These are phyloP conservation scores for Apus apus DNA, from an alignment of 2,113 vertebrate species.

Conservation along the genomic window DNA sequence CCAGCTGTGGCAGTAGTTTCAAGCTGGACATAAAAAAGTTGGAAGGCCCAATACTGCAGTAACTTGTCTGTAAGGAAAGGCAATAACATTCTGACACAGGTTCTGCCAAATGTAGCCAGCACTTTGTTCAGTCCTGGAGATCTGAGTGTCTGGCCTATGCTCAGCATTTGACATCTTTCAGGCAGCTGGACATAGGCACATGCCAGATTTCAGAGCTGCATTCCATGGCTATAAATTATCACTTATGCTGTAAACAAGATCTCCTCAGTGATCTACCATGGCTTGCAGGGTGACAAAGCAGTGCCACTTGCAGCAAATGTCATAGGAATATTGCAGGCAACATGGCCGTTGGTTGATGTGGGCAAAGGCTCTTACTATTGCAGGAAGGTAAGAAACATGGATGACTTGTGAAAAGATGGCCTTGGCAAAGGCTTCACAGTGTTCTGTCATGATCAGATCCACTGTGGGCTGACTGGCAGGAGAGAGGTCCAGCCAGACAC, in stretches of 20 bases:
- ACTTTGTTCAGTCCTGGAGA: neutral
- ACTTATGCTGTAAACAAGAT: neutral
- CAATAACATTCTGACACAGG: fast-evolving
- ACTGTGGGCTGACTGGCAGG: neutral
- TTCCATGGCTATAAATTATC: neutral
- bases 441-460: neutral
- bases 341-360: neutral
- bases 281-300: neutral
- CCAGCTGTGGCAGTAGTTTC: neutral
- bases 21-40: neutral
- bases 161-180: neutral
- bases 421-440: neutral
- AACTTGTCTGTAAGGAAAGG: neutral
- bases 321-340: neutral
- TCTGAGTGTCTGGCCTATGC: neutral
- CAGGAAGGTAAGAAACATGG: neutral
- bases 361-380: neutral
- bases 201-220: neutral
- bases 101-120: neutral
- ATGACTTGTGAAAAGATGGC: neutral
- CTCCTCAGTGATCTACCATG: neutral
- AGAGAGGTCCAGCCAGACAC: neutral
- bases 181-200: neutral
- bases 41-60: neutral
- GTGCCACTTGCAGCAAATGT: neutral